Base-by-base conservation (phyloP, 2,888 invertebrate species). In the Caenorhabditis panamensis region DNA sequence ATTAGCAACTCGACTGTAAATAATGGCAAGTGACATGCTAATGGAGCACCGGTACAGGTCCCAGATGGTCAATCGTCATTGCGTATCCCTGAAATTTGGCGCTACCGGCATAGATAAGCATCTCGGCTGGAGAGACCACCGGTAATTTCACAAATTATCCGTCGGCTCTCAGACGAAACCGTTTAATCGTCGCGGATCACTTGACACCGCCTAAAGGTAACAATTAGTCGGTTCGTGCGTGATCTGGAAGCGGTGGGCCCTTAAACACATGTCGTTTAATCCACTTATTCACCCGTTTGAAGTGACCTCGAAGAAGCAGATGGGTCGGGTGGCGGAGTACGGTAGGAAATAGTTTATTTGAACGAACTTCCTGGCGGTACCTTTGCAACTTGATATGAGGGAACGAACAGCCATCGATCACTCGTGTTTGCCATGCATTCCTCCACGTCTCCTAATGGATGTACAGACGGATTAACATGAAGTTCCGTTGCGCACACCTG, bases 101-200 rank as follows among this genome's bases (percentile, higher is more conserved):
- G 31, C 28, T 28, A 54, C 47, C n/a, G 18, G 18, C 18, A 47
- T 18, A 47, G 47, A 47, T 47, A 47, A 47, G 18, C n/a, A 64
- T 41, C 54, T 64, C 24, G 13, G 22, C 8, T 22, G 37, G 9
- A 22, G 41, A 22, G 18, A 24, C 41, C 24, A 49, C 67, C 49
- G 31, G 67, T 68, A 58, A 68, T 58, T 58, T 36, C 8, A n/a
- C 22, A 59, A 58, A 53, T 61, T 59, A 26, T 41, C 6, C 22
- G n/a, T 13, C 36, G 49, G 58, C 68, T 68, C 58, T 67, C 31
- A 72, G 36, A 11, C 37, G 13, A 51, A 73, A 73, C 73, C 64
- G 73, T 73, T 73, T 73, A 73, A 73, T 64, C 66, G 64, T 58
- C 51, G 31, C 58, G 22, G 73, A 73, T 73, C 73, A 75, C 75